Conservation (phyloP, 2,113 vertebrate species). For the Scalopus aquaticus region DNA sequence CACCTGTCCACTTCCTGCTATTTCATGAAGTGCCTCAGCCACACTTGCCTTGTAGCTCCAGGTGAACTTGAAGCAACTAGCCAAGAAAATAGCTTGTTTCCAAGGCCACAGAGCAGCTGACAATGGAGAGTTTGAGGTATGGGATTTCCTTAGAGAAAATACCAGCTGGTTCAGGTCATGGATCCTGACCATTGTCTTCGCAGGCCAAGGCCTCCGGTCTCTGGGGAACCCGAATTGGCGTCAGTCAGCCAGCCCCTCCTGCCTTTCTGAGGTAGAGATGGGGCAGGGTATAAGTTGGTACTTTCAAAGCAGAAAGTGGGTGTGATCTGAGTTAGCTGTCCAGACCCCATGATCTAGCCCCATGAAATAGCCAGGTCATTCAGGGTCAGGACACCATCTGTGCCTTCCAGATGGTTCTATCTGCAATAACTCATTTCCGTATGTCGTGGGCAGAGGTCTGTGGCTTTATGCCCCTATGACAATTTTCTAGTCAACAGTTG, state of each 20-base stretch:
- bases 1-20: background rate
- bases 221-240: background rate
- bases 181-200: background rate
- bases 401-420: background rate
- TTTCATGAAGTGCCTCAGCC: background rate
- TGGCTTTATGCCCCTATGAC: background rate
- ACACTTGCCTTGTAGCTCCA: background rate
- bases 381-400: constrained; percentile 23
- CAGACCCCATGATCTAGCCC: background rate
- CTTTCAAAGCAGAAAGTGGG: background rate
- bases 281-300: background rate
- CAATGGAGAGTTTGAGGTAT: background rate
- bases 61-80: background rate
- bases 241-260: background rate
- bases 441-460: background rate
- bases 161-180: background rate
- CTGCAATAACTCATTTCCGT: constrained; percentile 49
- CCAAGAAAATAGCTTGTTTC: background rate
- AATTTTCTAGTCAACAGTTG: constrained; percentile 49
- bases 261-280: background rate
- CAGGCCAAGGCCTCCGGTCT: background rate
- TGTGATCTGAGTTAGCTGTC: background rate
- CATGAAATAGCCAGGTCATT: background rate
- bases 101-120: background rate
- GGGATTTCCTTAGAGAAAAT: background rate